Evolutionary conservation across 2,797 vertebrate genomes (phyloP).

Genomic region (Acanthurus tractus): DNA sequence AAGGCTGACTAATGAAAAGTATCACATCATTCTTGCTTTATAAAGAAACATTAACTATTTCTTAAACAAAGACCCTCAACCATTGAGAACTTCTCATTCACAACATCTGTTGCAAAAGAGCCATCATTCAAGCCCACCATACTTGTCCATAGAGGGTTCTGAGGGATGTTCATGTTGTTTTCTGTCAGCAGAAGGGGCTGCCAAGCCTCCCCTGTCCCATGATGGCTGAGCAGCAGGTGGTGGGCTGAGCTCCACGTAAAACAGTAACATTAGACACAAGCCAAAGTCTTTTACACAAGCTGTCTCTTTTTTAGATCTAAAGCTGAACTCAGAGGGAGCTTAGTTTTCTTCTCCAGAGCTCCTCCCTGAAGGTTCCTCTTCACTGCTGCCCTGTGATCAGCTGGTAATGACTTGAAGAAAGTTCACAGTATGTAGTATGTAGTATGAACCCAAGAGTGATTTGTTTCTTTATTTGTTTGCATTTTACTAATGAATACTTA

Average conservation of each 20-base stretch:
- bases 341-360: too few species aligned
- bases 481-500: too few species aligned
- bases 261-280: background rate
- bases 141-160: background rate
- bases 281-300: background rate
- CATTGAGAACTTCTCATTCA: background rate
- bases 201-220: background rate
- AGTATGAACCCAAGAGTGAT: background rate
- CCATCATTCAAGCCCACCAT: background rate
- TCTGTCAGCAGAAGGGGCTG: background rate
- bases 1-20: constrained; percentile 15
- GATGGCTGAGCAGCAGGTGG: constrained; percentile 3
- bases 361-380: background rate
- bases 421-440: background rate
- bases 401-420: background rate
- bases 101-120: background rate
- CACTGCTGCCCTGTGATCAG: background rate
- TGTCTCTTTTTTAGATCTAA: background rate
- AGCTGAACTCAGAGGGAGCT: background rate
- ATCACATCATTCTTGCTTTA: background rate
- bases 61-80: constrained; percentile 2
- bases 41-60: constrained; percentile 7
- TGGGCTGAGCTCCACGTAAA: background rate
- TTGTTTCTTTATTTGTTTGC: background rate
- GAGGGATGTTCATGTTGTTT: background rate